These are phyloP conservation scores for Achlya flavicornis DNA, from an alignment of 2,888 invertebrate species.

Conservation along the genomic window DNA sequence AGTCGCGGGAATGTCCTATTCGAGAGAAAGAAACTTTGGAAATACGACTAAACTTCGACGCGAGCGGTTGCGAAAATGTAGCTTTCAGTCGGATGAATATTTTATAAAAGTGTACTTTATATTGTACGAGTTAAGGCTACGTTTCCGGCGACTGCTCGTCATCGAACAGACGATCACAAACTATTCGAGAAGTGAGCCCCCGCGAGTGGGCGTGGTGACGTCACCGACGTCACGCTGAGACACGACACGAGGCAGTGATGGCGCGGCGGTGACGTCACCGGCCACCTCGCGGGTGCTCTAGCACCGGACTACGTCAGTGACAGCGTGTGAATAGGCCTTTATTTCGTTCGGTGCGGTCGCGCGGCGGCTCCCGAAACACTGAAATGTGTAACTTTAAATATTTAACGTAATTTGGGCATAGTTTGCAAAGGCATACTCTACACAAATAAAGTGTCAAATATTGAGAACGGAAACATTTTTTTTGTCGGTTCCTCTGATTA, in stretches of 20 bases:
- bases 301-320: not conserved
- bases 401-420: not conserved
- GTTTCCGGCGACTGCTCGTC: not conserved
- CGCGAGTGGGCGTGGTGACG: not conserved
- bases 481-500: too few relatives aligned
- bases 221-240: not conserved
- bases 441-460: not conserved
- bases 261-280: conserved; percentile 2
- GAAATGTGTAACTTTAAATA: not conserved
- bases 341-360: not conserved
- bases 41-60: not conserved
- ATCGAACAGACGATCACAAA: not conserved
- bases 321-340: conserved; percentile 6
- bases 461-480: not conserved
- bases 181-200: conserved; percentile 5
- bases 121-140: not conserved
- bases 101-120: not conserved
- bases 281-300: not conserved
- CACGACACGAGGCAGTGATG: not conserved
- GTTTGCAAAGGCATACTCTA: not conserved
- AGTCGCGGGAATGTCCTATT: not conserved
- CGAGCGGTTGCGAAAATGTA: not conserved
- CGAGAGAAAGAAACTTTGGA: not conserved
- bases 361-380: not conserved
- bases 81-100: not conserved